Percentiles rank a stretch among this genome's conserved stretches.
These are phyloP conservation scores for Tor tambroides DNA, from an alignment of 2,113 vertebrate genomes.

Conservation along the genomic window DNA sequence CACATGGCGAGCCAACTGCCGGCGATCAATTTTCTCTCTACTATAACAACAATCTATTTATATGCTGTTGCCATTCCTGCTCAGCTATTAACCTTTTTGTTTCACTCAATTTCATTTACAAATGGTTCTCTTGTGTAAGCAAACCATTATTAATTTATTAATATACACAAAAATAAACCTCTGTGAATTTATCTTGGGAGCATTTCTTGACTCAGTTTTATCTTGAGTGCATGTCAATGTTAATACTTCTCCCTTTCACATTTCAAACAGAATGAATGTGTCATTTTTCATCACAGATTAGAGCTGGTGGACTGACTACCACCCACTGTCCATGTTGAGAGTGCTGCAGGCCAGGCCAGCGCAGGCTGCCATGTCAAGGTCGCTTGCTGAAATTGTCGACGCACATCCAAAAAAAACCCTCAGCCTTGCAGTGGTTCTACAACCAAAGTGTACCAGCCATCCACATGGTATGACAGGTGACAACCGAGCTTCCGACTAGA, in stretches of 20 bases:
- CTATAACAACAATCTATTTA: constrained; percentile 21
- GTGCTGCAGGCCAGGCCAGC: constrained; percentile 31
- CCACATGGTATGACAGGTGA: constrained; percentile 33
- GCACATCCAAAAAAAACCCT: constrained; percentile 7
- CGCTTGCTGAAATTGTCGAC: constrained; percentile 65
- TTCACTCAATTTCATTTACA: constrained; percentile 29
- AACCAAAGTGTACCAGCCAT: constrained; percentile 34
- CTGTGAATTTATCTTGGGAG: not conserved
- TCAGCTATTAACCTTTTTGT: constrained; percentile 51
- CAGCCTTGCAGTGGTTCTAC: constrained; percentile 11
- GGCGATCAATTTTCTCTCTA: constrained; percentile 31
- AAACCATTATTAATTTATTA: constrained; percentile 34
- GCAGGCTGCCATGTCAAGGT: constrained; percentile 65
- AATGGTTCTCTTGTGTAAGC: constrained; percentile 42
- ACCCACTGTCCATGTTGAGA: constrained; percentile 28
- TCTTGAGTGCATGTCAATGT: constrained; percentile 16
- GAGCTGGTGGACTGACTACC: constrained; percentile 39
- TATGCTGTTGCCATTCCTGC: constrained; percentile 3
- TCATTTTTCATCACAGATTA: constrained; percentile 47
- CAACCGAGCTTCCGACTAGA: not conserved
- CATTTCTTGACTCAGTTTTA: not conserved
- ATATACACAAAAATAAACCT: constrained; percentile 8
- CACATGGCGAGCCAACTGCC: not conserved
- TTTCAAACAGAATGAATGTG: constrained; percentile 34
- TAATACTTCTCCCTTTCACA: constrained; percentile 36